phyloP scores from a whole-genome alignment of 2,113 vertebrate species.

The Grantiella picta region DNA sequence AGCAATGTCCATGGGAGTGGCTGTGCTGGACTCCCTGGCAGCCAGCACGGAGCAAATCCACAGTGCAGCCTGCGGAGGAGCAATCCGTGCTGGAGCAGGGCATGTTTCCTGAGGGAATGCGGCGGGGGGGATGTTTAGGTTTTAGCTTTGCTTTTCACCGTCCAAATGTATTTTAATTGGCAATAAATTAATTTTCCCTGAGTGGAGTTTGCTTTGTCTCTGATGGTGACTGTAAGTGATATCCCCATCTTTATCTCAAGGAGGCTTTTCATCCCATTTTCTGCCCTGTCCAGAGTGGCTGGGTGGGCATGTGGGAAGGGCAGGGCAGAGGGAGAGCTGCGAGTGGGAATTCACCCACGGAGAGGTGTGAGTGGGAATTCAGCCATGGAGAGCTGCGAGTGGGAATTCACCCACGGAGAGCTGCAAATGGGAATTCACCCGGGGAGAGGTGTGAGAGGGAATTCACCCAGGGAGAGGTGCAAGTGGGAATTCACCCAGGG shows the following conservation, averaged over 20 bases:
- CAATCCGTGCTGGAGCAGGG: not conserved
- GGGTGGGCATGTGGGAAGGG: not conserved
- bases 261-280: not conserved
- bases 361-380: no score
- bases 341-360: fast-evolving
- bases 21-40: not conserved
- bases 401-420: no score
- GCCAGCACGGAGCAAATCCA: not conserved
- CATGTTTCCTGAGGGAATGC: fast-evolving
- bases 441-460: no score
- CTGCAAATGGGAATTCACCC: no score
- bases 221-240: not conserved
- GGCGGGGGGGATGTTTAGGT: not conserved
- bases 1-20: not conserved
- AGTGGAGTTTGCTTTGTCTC: not conserved
- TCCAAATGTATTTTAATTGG: not conserved
- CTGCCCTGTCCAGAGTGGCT: fast-evolving
- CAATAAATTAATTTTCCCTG: not conserved
- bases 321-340: not conserved
- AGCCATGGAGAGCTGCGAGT: no score
- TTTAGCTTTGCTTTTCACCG: not conserved
- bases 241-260: not conserved
- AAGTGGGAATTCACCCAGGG: not conserved
- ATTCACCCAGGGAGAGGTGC: no score
- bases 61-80: not conserved